Conservation (phyloP, 1,140 invertebrate genomes). For the Heliconius himera region DNA sequence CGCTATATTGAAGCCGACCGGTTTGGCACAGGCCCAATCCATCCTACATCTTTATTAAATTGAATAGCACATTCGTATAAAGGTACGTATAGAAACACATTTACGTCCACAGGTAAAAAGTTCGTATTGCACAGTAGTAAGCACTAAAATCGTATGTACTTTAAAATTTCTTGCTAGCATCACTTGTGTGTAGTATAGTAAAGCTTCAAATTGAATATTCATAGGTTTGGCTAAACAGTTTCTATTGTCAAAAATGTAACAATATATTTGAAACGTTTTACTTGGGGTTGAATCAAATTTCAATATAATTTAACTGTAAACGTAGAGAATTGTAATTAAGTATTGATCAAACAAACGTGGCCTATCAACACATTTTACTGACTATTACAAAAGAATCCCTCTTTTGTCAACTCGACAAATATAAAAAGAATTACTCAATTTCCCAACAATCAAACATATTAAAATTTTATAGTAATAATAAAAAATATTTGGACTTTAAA, state of each 20-base stretch:
- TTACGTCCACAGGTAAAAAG: not conserved
- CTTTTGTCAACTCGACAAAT: not conserved
- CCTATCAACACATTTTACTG: not conserved
- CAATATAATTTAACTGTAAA: conserved; percentile 2
- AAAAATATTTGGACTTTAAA: conserved; percentile 32
- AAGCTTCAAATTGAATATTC: conserved; percentile 12
- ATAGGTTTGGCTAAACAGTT: not conserved
- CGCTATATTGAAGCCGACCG: conserved; percentile 63
- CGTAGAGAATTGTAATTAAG: not conserved
- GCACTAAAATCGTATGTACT: not conserved
- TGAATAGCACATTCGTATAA: conserved; percentile 28
- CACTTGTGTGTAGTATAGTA: not conserved
- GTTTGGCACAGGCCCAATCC: conserved; percentile 62
- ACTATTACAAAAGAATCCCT: conserved; percentile 16
- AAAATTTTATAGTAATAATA: conserved; percentile 33
- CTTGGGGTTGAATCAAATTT: conserved; percentile 23
- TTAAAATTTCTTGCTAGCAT: not conserved
- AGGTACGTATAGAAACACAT: not conserved
- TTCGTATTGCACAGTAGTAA: not conserved
- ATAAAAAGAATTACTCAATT: conserved; percentile 22
- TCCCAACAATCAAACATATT: conserved; percentile 24
- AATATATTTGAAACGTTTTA: conserved; percentile 19
- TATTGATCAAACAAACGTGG: conserved; percentile 4
- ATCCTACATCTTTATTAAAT: conserved; percentile 58
- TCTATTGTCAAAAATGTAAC: conserved; percentile 32